Evolutionary conservation across 2,888 invertebrate species (phyloP), one percentile per base, ranked within the genome.

Genomic region (Ypsolopha scabrella): DNA sequence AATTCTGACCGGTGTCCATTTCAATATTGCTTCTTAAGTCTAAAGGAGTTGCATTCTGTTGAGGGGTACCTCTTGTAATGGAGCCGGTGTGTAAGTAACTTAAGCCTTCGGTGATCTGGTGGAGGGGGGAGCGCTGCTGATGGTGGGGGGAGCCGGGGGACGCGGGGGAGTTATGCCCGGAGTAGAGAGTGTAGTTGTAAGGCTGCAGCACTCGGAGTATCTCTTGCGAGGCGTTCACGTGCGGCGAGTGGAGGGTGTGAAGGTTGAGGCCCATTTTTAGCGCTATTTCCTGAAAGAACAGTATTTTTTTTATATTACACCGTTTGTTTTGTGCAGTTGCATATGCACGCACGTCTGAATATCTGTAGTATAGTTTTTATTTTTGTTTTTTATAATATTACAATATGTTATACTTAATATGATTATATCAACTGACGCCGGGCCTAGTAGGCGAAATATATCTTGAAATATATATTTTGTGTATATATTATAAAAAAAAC

Each of bases 71-170:
- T 57, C 91, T 89, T 0, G 91, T 90, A 51, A 94, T 94, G 4
- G 93, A 93, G 0, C 93, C 89, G 0, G 94, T 94, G 63, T 92
- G 93, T 11, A 93, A 74, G 41, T 91, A 93, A 64, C 93, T 93
- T 6, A 94, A 88, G 8, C 94, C 93, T 54, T 83, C 87, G 0
- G 88, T 88, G 48, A 89, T 89, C 63, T 92, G 92, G 65, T 92
- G 92, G 47, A 92, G 79, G 0, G 92, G 91, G 0, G 88, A 89
- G 2, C 83, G 67, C 49, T 53, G 55, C 8, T 53, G 52, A 44
- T 53, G 53, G 52, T 50, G 52, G 53, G 52, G 53, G 50, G 43
- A 77, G 6, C 75, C 74, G 13, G 81, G 65, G 57, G 68, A 63
- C 36, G 63, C 73, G 4, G 74, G 76, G 2, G 72, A 72, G 0